phyloP scores from a whole-genome alignment of 2,888 invertebrate genomes.

The Argyresthia albistria region DNA sequence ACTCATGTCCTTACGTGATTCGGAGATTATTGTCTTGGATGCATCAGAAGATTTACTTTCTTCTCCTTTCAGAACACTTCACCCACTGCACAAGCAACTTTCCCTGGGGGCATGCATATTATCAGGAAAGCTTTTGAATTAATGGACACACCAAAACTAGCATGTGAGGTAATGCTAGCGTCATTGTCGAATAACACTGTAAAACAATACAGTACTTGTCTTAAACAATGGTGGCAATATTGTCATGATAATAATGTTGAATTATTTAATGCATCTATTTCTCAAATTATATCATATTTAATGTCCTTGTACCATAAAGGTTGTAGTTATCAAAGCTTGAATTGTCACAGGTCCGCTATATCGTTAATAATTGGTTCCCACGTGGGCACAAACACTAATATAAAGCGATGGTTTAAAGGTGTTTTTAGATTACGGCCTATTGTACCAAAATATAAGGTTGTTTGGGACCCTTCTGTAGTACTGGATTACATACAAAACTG shows the following conservation, averaged over 20 bases:
- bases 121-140: conserved; percentile 9
- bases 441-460: background rate
- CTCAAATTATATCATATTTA: background rate
- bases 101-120: conserved; percentile 5
- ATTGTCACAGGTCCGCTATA: background rate
- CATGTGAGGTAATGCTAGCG: conserved; percentile 9
- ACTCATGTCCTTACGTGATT: background rate
- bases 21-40: conserved; percentile 1
- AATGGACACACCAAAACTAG: conserved; percentile 6
- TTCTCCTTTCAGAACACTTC: conserved; percentile 11
- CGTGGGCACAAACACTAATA: background rate
- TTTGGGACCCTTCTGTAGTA: background rate
- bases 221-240: conserved; percentile 11
- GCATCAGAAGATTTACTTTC: conserved; percentile 9
- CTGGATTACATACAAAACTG: background rate
- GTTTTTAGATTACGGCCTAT: background rate
- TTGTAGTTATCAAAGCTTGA: background rate
- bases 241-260: conserved; percentile 4
- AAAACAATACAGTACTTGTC: conserved; percentile 8
- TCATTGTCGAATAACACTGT: conserved; percentile 11
- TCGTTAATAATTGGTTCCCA: background rate
- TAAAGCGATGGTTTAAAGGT: background rate
- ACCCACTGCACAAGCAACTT: conserved; percentile 9
- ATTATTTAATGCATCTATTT: background rate
- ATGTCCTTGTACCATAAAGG: background rate